Percentiles rank a stretch among this genome's conserved stretches.
These are phyloP conservation scores for Globodera rostochiensis DNA, from an alignment of 1,140 invertebrate genomes.

Conservation along the genomic window DNA sequence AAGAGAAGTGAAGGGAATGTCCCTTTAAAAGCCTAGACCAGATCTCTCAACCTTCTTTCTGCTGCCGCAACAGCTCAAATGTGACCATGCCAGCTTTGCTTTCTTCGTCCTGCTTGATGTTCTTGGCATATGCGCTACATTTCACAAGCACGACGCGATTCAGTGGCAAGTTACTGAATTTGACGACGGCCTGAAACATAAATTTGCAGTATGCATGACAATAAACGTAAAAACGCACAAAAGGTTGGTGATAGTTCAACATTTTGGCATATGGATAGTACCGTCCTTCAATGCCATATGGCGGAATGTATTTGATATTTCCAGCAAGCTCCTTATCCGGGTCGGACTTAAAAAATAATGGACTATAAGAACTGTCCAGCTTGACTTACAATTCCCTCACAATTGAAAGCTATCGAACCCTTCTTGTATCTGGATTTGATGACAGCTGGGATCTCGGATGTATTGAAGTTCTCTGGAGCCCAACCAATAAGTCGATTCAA, in stretches of 20 bases:
- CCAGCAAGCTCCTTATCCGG: constrained; percentile 58
- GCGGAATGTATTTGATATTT: constrained; percentile 56
- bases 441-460: constrained; percentile 48
- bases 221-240: constrained; percentile 52
- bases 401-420: constrained; percentile 56
- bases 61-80: constrained; percentile 23
- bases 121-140: constrained; percentile 61
- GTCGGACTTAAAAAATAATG: constrained; percentile 45
- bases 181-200: constrained; percentile 59
- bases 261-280: constrained; percentile 63
- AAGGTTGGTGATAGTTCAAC: constrained; percentile 63
- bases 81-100: constrained; percentile 30
- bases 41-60: neutral
- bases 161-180: constrained; percentile 58
- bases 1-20: neutral
- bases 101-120: constrained; percentile 59
- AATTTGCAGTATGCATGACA: constrained; percentile 2
- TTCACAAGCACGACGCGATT: constrained; percentile 64
- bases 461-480: constrained; percentile 52
- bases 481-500: constrained; percentile 64
- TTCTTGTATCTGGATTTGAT: constrained; percentile 56
- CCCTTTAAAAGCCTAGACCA: neutral
- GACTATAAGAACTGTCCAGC: neutral
- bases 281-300: constrained; percentile 56
- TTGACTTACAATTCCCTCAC: constrained; percentile 57